Percentiles rank a stretch among this genome's conserved stretches.
Evolutionary conservation across 2,888 invertebrate species (phyloP).

Genomic region (Drosophila melanosoma): DNA sequence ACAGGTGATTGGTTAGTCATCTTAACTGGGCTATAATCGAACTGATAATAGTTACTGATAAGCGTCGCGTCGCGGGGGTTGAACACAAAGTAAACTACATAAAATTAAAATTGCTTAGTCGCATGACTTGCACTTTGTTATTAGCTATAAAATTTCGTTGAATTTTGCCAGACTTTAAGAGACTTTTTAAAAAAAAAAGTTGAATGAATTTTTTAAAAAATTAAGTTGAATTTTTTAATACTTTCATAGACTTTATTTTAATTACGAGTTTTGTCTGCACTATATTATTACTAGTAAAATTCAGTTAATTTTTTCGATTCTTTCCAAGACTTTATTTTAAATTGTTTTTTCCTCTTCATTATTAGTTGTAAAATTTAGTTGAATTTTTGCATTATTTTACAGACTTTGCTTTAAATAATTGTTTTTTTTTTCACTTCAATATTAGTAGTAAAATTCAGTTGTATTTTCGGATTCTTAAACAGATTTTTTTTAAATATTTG

Average conservation of each 20-base stretch:
- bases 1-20: constrained; percentile 48
- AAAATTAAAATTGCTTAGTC: background rate
- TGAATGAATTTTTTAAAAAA: background rate
- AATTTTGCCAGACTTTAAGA: rapidly evolving
- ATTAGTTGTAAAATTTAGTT: too few species aligned
- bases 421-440: too few species aligned
- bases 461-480: rapidly evolving
- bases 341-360: too few species aligned
- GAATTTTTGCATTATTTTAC: too few species aligned
- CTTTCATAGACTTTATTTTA: background rate
- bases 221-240: background rate
- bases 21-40: constrained; percentile 3
- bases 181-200: background rate
- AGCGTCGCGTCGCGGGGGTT: constrained; percentile 18
- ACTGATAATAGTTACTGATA: constrained; percentile 16
- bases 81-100: background rate
- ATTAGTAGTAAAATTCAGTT: background rate
- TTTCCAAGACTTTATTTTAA: too few species aligned
- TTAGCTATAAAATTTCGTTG: background rate
- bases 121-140: background rate
- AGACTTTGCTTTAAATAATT: too few species aligned
- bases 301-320: too few species aligned
- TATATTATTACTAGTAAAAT: too few species aligned
- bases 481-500: background rate
- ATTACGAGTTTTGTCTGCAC: too few species aligned